Percentiles rank a stretch among this genome's conserved stretches.
These are phyloP conservation scores for Eubasilissa regina DNA, from an alignment of 1,140 invertebrate genomes.

Conservation along the genomic window DNA sequence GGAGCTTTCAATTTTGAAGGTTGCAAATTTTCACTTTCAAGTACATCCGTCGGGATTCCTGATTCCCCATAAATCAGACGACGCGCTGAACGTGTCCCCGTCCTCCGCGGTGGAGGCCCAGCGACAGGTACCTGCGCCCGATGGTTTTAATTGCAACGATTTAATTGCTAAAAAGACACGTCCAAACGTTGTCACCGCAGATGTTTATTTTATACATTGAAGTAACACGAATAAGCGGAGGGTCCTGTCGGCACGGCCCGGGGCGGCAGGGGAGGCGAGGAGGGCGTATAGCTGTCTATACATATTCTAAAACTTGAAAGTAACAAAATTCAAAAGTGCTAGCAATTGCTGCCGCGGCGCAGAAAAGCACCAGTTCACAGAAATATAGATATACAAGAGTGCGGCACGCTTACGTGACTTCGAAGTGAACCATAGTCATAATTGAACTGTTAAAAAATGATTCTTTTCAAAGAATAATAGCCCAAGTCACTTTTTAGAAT, in stretches of 20 bases:
- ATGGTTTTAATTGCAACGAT: constrained; percentile 44
- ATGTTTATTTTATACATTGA: constrained; percentile 48
- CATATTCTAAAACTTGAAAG: background rate
- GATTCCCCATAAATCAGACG: constrained; percentile 16
- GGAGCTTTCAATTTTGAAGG: background rate
- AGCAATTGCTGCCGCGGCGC: too few species aligned
- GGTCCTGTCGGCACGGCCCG: constrained; percentile 35
- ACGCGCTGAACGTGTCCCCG: background rate
- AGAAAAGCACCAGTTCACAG: too few species aligned
- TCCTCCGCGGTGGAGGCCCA: constrained; percentile 1
- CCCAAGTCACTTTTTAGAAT: too few species aligned
- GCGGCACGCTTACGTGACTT: too few species aligned
- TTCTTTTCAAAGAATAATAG: too few species aligned
- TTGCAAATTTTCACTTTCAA: constrained; percentile 1
- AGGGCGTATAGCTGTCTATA: constrained; percentile 3
- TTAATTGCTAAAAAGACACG: constrained; percentile 45
- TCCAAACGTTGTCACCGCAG: constrained; percentile 47
- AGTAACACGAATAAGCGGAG: constrained; percentile 38
- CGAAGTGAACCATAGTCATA: too few species aligned
- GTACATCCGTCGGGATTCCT: constrained; percentile 4
- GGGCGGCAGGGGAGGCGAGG: constrained; percentile 5
- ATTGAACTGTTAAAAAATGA: too few species aligned
- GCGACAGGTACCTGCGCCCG: constrained; percentile 2
- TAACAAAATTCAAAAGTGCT: too few species aligned
- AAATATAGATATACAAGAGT: too few species aligned